Evolutionary conservation across 2,797 vertebrate species (phyloP), one percentile per base, ranked within the genome.

Genomic region (Sitta carolinensis): DNA sequence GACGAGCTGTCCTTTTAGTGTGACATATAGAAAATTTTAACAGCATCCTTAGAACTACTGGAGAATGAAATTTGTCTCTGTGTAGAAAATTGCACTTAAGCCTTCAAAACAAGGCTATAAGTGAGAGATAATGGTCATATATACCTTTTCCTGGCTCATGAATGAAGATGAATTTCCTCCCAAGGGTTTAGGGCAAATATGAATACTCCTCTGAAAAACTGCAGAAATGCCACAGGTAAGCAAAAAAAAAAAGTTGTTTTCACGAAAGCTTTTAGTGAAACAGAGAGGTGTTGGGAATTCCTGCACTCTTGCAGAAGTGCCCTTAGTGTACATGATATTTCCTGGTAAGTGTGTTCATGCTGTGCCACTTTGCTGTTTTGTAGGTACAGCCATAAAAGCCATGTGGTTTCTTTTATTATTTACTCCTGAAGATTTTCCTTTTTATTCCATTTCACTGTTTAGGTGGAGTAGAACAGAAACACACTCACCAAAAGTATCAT

Each of bases 21-120:
- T 93, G 89, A 91, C 79, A 85, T 83, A 93, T 62, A 57, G 75
- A 48, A 90, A 85, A 68, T 83, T 92, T 92, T 83, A 95, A 85
- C 72, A 81, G 58, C 64, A 36, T 61, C 67, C 78, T 87, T 80
- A 85, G 58, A 85, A 64, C 85, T 93, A 69, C 67, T 43, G 26
- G 68, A 92, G 84, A 93, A 93, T 93, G 40, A 87, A 85, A 93
- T 95, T 85, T 62, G 89, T 93, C 79, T 85, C 72, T 0, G 2
- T 85, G 66, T 55, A 89, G 89, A 92, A 93, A 94, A 95, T 70
- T 87, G 78, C 93, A 84, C 70, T 87, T 84, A 93, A 95, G 40
- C 68, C 78, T 92, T 93, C 90, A 96, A 95, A 95, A 95, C 51
- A 91, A 74, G 70, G 47, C 81, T 92, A 87, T 89, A 92, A 92